Conservation (phyloP, 37 sponge, comb jelly and placozoan genomes). For the Bolinopsis microptera region DNA sequence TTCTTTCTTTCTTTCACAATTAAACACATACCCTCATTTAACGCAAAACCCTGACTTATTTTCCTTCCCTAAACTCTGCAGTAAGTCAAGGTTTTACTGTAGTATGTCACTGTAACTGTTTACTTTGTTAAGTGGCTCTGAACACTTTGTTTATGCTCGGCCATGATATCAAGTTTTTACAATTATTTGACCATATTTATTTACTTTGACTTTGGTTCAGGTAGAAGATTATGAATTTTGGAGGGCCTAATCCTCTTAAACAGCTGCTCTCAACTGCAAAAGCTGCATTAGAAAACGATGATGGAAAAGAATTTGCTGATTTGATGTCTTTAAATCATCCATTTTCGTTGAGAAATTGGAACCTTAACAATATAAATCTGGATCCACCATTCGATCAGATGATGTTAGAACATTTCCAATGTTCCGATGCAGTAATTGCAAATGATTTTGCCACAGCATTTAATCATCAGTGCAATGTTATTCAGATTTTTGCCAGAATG, state of each 20-base stretch:
- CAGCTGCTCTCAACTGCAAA: neutral
- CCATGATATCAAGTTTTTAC: too few species aligned
- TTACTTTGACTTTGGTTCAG: too few species aligned
- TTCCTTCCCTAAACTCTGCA: too few species aligned
- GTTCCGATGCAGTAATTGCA: neutral
- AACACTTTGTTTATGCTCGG: too few species aligned
- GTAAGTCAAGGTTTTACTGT: too few species aligned
- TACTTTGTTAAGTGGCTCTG: too few species aligned
- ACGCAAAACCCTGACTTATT: too few species aligned
- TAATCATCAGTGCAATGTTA: slow-evolving; percentile 37
- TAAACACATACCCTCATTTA: too few species aligned
- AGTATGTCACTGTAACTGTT: too few species aligned
- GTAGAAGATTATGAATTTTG: neutral
- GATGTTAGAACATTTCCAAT: slow-evolving; percentile 37
- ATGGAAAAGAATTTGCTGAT: slow-evolving; percentile 21
- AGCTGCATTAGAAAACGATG: slow-evolving; percentile 35
- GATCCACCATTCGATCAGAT: slow-evolving; percentile 61
- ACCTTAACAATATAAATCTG: slow-evolving; percentile 6
- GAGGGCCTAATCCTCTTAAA: neutral
- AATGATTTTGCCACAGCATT: neutral
- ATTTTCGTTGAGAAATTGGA: neutral
- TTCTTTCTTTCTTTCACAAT: too few species aligned
- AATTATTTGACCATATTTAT: too few species aligned
- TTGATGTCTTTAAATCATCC: slow-evolving; percentile 51
- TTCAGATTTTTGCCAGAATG: slow-evolving; percentile 46